Evolutionary conservation across 2,888 invertebrate genomes (phyloP), one percentile per base, ranked within the genome.

Genomic region (Neoscelio sp.): DNA sequence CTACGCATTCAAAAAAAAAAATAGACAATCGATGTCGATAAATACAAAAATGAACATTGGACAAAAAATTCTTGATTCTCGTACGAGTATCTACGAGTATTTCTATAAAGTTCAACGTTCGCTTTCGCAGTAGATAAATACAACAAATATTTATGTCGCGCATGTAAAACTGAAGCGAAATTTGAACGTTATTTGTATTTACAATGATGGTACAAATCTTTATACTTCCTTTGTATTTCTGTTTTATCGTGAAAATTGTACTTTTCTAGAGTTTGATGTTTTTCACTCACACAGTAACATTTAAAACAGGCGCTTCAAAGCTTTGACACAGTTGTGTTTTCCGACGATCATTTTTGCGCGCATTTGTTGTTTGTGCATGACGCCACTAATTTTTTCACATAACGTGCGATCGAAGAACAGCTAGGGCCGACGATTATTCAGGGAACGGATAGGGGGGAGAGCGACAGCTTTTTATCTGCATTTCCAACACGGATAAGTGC

Each of bases 401-500:
- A 26, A 17, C 48, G 48, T 35, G 35, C 40, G 18, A 40, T 56
- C 42, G 30, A 58, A 48, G 56, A 52, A 40, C 62, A 33, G 12
- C 33, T 6, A 30, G 30, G 38, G 30, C 17, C 33, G 50, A 54
- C 42, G 44, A 62, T 71, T 71, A 54, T 71, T 60, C 42, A n/a
- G 18, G 13, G 60, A 42, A 30, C 10, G 50, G 54, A 42, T 18
- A 23, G 40, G n/a, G n/a, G n/a, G n/a, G n/a, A n/a, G n/a, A n/a
- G 7, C 60, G 50, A 65, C 44, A 20, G 38, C 60, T 67, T 67
- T 67, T 58, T 60, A 42, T 75, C 48, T 46, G 40, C 40, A 62
- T 48, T 60, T 62, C n/a, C 35, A 62, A 38, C 52, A 3, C 26
- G 44, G 42, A 67, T 75, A 46, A 76, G 26, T 64, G 48, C 48